Conservation (phyloP, 2,797 vertebrate genomes). For the Esox masquinongy region DNA sequence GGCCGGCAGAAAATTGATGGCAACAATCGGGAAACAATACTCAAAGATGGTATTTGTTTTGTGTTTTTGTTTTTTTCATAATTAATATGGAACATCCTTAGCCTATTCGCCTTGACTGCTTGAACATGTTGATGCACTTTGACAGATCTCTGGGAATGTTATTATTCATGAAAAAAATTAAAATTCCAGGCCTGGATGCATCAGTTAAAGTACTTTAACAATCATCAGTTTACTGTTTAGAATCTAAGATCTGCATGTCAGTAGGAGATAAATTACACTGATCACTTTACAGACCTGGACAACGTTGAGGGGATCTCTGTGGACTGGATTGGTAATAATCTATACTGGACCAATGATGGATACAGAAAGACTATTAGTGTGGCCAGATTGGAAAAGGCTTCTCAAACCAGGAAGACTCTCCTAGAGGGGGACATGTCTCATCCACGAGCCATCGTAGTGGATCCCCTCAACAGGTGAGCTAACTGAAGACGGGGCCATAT, state of each 20-base stretch:
- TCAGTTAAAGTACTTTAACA: not conserved
- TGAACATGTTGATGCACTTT: not conserved
- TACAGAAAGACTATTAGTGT: conserved; percentile 95
- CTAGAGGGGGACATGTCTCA: conserved; percentile 97
- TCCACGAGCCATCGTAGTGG: conserved; percentile 95
- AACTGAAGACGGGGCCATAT: not conserved
- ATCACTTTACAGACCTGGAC: conserved; percentile 84
- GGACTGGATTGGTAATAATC: conserved; percentile 97
- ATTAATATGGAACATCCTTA: not conserved
- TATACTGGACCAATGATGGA: conserved; percentile 98
- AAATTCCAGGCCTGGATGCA: not conserved
- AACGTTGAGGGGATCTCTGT: conserved; percentile 98
- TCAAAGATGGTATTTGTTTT: conserved; percentile 87
- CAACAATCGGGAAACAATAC: conserved; percentile 88
- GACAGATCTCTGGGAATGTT: not conserved
- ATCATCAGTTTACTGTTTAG: not conserved
- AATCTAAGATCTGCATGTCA: not conserved
- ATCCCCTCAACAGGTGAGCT: conserved; percentile 93
- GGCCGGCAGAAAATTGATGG: conserved; percentile 95
- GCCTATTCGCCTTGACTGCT: not conserved
- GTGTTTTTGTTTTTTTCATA: not conserved
- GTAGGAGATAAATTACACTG: not conserved
- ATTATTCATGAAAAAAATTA: not conserved
- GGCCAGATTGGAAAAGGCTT: conserved; percentile 88
- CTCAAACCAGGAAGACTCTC: conserved; percentile 91